Percentiles rank a stretch among this genome's conserved stretches.
These are phyloP conservation scores for Oxyscelio sp. DNA, from an alignment of 2,888 invertebrate genomes.

Conservation along the genomic window DNA sequence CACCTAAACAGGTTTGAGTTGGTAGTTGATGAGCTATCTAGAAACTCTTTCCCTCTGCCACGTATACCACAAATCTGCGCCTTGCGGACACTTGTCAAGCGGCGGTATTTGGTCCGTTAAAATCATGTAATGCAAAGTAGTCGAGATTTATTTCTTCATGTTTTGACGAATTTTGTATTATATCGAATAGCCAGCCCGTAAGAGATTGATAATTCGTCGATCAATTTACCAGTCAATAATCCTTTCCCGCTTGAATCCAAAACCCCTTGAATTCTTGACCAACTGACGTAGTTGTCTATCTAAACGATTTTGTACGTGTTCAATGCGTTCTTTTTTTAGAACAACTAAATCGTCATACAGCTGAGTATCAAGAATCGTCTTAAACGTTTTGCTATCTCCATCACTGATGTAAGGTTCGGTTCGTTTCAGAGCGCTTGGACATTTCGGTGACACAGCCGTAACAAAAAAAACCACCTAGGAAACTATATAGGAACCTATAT, in stretches of 20 bases:
- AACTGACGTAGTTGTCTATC: conserved; percentile 35
- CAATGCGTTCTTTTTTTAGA: too few species aligned
- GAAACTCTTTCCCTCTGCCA: conserved; percentile 66
- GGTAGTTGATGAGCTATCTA: neutral
- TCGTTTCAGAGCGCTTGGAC: too few species aligned
- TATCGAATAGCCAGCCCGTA: conserved; percentile 62
- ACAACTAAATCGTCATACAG: too few species aligned
- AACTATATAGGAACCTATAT: too few species aligned
- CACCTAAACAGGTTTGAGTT: conserved; percentile 44
- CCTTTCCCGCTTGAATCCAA: conserved; percentile 45
- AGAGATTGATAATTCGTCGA: conserved; percentile 47
- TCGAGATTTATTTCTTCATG: conserved; percentile 73
- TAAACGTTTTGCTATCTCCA: too few species aligned
- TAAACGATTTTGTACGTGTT: conserved; percentile 55
- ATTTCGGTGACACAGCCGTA: too few species aligned
- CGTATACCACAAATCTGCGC: conserved; percentile 67
- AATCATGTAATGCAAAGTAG: conserved; percentile 68
- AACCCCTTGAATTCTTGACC: conserved; percentile 33
- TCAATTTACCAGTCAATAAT: conserved; percentile 59
- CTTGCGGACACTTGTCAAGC: conserved; percentile 47
- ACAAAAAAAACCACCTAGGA: too few species aligned
- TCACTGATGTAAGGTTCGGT: too few species aligned
- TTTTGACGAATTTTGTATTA: conserved; percentile 51
- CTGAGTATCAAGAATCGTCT: too few species aligned
- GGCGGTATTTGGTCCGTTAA: conserved; percentile 67